phyloP scores from a whole-genome alignment of 2,113 vertebrate species.

The Hippocampus mohnikei region DNA sequence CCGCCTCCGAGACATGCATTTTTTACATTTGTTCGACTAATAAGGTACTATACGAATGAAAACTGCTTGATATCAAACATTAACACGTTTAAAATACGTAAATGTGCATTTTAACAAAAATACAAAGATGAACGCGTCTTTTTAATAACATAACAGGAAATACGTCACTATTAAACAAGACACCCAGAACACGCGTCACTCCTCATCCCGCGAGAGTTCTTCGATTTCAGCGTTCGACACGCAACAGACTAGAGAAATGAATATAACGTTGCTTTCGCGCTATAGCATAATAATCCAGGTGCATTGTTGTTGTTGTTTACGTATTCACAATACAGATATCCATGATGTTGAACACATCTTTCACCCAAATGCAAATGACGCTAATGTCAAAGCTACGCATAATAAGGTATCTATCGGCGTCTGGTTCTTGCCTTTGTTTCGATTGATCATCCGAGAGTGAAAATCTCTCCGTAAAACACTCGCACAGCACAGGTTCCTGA shows the following conservation, averaged over 20 bases:
- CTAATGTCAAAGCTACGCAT: not conserved
- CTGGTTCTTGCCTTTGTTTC: conserved; percentile 50
- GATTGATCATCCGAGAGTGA: conserved; percentile 3
- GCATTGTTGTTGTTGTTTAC: not conserved
- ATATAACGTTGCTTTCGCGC: not conserved
- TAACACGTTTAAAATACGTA: rapidly evolving
- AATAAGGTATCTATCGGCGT: not conserved
- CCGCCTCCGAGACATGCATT: conserved; percentile 9
- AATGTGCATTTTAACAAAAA: too few species aligned
- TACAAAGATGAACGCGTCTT: too few species aligned
- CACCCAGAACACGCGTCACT: rapidly evolving
- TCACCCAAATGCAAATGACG: conserved; percentile 2
- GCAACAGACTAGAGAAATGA: not conserved
- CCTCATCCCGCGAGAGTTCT: conserved; percentile 32
- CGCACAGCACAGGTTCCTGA: not conserved
- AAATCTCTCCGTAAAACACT: not conserved
- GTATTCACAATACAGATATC: not conserved
- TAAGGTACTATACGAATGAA: not conserved
- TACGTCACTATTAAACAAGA: not conserved
- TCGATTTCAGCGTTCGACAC: not conserved
- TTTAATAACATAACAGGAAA: not conserved
- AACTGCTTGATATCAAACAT: rapidly evolving
- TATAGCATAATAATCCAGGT: not conserved
- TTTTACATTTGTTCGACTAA: not conserved
- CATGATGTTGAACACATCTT: not conserved